Conservation (phyloP, 2,113 vertebrate species). For the Tetraodon nigroviridis region DNA sequence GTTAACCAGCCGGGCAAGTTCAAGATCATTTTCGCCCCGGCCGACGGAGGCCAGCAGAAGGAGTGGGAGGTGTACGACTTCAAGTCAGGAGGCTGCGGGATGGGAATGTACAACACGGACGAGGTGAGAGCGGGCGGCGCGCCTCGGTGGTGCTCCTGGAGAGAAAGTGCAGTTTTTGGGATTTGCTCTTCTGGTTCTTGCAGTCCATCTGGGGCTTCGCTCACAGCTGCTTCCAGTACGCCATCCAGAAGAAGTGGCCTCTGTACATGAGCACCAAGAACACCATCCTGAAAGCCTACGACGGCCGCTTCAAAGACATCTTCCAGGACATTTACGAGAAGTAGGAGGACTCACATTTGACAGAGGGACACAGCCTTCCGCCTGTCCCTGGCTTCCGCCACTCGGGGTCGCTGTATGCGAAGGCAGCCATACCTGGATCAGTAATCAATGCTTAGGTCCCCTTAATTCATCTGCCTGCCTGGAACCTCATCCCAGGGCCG, state of each 20-base stretch:
- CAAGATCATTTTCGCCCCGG: slow-evolving; percentile 82
- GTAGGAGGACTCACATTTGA: slow-evolving; percentile 59
- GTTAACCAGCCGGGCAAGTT: slow-evolving; percentile 82
- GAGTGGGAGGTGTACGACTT: slow-evolving; percentile 95
- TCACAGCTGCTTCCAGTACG: slow-evolving; percentile 96
- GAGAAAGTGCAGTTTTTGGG: background rate
- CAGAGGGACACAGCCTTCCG: too few relatives aligned
- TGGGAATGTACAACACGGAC: slow-evolving; percentile 98
- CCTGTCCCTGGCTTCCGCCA: too few relatives aligned
- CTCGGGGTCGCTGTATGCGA: too few relatives aligned
- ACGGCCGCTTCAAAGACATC: slow-evolving; percentile 94
- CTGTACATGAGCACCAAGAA: slow-evolving; percentile 94
- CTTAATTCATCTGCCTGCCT: too few relatives aligned
- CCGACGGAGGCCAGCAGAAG: slow-evolving; percentile 76
- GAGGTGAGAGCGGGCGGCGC: slow-evolving; percentile 73
- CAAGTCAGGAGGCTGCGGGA: slow-evolving; percentile 83
- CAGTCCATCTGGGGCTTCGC: slow-evolving; percentile 95
- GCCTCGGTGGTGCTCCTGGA: background rate
- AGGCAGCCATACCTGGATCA: too few relatives aligned
- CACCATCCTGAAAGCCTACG: slow-evolving; percentile 91
- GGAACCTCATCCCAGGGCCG: too few relatives aligned
- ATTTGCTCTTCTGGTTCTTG: background rate
- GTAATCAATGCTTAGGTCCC: too few relatives aligned
- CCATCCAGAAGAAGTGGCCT: slow-evolving; percentile 90
- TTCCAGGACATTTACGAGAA: slow-evolving; percentile 90